A percentile compares a stretch with the other conserved stretches of the same genome.
Conservation (phyloP, 2,888 invertebrate species). For the Pseudococcus longispinus region DNA sequence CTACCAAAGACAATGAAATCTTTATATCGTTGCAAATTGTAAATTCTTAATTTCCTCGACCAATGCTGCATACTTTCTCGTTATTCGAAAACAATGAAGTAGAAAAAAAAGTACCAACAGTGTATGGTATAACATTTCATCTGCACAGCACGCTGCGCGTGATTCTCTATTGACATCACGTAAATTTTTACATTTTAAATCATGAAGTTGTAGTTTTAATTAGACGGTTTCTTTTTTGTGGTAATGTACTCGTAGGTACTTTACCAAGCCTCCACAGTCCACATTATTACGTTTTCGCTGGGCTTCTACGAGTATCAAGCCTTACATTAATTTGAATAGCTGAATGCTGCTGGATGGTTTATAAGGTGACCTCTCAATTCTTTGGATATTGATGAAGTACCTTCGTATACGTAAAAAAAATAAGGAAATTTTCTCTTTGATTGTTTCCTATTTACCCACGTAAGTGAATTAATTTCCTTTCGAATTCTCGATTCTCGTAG, state of each 20-base stretch:
- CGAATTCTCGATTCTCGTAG: not conserved
- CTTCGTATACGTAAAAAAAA: no score
- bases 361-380: not conserved
- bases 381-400: not conserved
- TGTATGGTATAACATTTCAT: conserved; percentile 21
- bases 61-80: not conserved
- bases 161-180: conserved; percentile 17
- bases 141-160: conserved; percentile 14
- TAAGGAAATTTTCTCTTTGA: not conserved
- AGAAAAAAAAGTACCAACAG: not conserved
- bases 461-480: not conserved
- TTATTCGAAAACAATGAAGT: conserved; percentile 1
- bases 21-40: not conserved
- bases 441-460: not conserved
- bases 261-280: not conserved
- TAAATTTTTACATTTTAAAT: conserved; percentile 29
- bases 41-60: conserved; percentile 11
- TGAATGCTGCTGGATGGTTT: not conserved
- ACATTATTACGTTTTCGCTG: not conserved
- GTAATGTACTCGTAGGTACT: not conserved
- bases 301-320: not conserved
- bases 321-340: not conserved
- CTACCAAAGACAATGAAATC: not conserved
- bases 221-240: conserved; percentile 32
- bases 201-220: conserved; percentile 30